phyloP scores from a whole-genome alignment of 2,113 vertebrate genomes.

The Sebastes fasciatus region DNA sequence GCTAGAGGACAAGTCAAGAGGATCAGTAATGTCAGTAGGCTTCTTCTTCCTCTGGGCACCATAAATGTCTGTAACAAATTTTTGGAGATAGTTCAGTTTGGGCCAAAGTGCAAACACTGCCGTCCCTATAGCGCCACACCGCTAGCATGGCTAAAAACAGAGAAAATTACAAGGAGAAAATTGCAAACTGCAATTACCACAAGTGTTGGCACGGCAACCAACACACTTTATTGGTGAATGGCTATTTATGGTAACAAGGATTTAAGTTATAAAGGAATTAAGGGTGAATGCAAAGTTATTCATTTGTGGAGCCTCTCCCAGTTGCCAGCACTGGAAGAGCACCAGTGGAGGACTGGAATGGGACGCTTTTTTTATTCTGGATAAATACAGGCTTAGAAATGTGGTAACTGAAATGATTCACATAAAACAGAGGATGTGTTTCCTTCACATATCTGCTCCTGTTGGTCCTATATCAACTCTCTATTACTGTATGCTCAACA shows the following conservation, averaged over 20 bases:
- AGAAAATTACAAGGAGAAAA: conserved; percentile 4
- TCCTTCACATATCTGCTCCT: not conserved
- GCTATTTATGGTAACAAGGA: conserved; percentile 2
- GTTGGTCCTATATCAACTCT: not conserved
- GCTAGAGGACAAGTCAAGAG: not conserved
- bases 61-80: not conserved
- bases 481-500: not conserved
- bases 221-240: not conserved
- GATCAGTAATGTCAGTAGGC: not conserved
- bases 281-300: not conserved
- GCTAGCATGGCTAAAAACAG: not conserved
- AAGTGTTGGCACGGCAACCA: not conserved
- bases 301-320: conserved; percentile 5
- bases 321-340: not conserved
- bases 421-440: not conserved
- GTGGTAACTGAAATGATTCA: not conserved
- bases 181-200: conserved; percentile 1
- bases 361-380: not conserved
- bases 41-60: not conserved
- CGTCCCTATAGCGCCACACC: no score
- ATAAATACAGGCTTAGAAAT: not conserved
- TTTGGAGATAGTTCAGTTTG: not conserved
- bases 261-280: conserved; percentile 1
- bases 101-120: no score
- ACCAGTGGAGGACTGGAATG: not conserved